phyloP scores from a whole-genome alignment of 1,140 invertebrate species.

The Drosophila seguyi region DNA sequence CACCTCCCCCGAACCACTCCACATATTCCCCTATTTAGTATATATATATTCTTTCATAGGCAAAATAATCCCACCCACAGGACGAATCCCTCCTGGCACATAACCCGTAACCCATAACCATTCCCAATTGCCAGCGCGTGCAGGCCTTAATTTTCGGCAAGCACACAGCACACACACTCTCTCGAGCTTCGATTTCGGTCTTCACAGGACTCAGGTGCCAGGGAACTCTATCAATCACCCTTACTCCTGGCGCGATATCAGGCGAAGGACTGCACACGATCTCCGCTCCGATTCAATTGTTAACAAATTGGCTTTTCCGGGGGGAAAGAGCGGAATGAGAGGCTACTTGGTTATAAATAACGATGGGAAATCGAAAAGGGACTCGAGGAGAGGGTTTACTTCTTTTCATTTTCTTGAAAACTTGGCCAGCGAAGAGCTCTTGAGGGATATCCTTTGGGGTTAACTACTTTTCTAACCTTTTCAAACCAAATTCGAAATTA shows the following conservation, averaged over 20 bases:
- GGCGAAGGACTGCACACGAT: constrained; percentile 19
- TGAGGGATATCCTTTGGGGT: neutral
- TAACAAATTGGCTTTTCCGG: constrained; percentile 48
- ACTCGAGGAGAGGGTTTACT: neutral
- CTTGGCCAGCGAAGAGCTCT: neutral
- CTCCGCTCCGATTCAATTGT: constrained; percentile 35
- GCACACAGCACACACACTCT: constrained; percentile 44
- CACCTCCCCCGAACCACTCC: neutral
- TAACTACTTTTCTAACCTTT: neutral
- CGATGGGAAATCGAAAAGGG: constrained; percentile 6
- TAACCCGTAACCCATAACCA: constrained; percentile 39
- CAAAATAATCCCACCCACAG: constrained; percentile 12
- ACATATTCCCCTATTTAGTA: constrained; percentile 3
- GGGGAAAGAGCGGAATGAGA: neutral
- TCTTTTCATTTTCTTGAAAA: neutral
- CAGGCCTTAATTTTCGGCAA: constrained; percentile 74
- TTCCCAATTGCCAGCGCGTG: constrained; percentile 58
- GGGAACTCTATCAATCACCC: constrained; percentile 47
- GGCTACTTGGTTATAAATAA: constrained; percentile 16
- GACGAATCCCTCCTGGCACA: constrained; percentile 13
- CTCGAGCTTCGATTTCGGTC: constrained; percentile 24
- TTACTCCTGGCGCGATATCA: neutral
- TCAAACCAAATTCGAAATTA: neutral
- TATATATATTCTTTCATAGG: neutral
- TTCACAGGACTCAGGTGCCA: constrained; percentile 58